A percentile compares a stretch with the other conserved stretches of the same genome.
phyloP scores from a whole-genome alignment of 2,888 invertebrate genomes.

The Nyleta sp. region DNA sequence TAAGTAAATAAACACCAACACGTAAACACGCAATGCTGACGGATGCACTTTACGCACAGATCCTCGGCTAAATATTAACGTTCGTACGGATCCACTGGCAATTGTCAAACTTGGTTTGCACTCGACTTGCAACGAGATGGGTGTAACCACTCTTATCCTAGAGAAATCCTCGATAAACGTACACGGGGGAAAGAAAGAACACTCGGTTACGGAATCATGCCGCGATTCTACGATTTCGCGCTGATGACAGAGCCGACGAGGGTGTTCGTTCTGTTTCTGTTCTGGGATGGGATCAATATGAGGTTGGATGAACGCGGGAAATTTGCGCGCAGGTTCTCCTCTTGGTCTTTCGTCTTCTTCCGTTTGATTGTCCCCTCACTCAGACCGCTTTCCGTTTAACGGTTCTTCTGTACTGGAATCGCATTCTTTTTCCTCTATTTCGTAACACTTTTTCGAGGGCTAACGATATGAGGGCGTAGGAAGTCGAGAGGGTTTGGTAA shows the following conservation, averaged over 20 bases:
- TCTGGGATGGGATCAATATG: constrained; percentile 82
- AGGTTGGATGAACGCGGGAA: constrained; percentile 82
- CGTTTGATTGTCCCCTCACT: constrained; percentile 46
- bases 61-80: too few species aligned
- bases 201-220: constrained; percentile 72
- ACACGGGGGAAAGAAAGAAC: constrained; percentile 15
- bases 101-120: too few species aligned
- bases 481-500: too few species aligned
- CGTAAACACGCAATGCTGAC: too few species aligned
- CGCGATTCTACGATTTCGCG: constrained; percentile 76
- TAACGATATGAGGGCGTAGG: too few species aligned
- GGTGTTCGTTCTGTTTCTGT: constrained; percentile 67
- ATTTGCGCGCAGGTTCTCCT: constrained; percentile 82
- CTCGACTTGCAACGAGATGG: too few species aligned
- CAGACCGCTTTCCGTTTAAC: constrained; percentile 54
- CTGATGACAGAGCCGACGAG: constrained; percentile 69
- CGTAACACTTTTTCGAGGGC: constrained; percentile 16
- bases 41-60: too few species aligned
- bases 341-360: constrained; percentile 57
- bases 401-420: constrained; percentile 9
- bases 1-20: too few species aligned
- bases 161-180: too few species aligned
- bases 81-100: too few species aligned
- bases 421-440: constrained; percentile 35
- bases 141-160: constrained; percentile 60